phyloP scores from a whole-genome alignment of 2,888 invertebrate genomes.

The Hyposoter didymator region DNA sequence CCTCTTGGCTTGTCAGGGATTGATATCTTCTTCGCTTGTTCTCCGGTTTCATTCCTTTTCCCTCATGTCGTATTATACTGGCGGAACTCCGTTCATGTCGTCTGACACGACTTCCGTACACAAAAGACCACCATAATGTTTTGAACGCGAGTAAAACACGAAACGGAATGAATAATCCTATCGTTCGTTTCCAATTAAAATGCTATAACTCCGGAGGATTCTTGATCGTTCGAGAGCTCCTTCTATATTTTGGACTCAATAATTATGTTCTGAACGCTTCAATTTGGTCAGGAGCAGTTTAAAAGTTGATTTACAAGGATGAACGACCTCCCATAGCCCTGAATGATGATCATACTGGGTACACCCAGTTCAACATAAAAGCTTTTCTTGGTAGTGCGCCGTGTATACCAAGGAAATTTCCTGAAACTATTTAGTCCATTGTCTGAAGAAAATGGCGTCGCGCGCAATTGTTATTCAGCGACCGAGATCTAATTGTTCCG shows the following conservation, averaged over 20 bases:
- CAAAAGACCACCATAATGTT: constrained; percentile 15
- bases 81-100: constrained; percentile 8
- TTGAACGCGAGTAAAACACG: constrained; percentile 19
- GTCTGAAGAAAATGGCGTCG: constrained; percentile 39
- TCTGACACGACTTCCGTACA: constrained; percentile 11
- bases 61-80: constrained; percentile 1
- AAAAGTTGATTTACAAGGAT: background rate
- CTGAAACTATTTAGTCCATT: constrained; percentile 42
- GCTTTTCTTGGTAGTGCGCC: background rate
- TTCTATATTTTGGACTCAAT: background rate
- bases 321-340: no score
- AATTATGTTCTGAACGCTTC: background rate
- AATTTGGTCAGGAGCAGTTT: background rate
- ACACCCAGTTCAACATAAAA: background rate
- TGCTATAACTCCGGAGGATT: background rate
- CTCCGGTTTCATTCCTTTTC: constrained; percentile 8
- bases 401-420: constrained; percentile 20
- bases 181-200: background rate
- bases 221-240: background rate
- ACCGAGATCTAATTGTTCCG: constrained; percentile 57
- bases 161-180: background rate
- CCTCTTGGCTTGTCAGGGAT: constrained; percentile 61
- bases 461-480: constrained; percentile 56
- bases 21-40: constrained; percentile 53
- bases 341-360: background rate